A percentile compares a stretch with the other conserved stretches of the same genome.
phyloP scores from a whole-genome alignment of 2,888 invertebrate genomes.

The Nasonovia ribisnigri region DNA sequence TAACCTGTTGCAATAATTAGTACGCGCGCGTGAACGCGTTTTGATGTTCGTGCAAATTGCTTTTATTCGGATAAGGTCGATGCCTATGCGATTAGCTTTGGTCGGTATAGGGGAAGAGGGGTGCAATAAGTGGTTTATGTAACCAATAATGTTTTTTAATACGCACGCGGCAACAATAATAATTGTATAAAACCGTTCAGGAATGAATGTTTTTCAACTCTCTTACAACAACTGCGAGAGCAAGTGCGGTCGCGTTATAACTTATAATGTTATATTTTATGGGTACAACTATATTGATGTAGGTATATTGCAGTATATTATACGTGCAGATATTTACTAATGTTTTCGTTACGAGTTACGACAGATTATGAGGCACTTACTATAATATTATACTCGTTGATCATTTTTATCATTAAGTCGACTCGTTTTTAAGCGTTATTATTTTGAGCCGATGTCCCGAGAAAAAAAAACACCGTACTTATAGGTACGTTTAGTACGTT shows the following conservation, averaged over 20 bases:
- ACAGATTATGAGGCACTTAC: background rate
- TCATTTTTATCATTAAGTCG: background rate
- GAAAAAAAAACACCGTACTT: background rate
- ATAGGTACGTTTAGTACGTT: too few relatives aligned
- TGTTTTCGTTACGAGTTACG: background rate
- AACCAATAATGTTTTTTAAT: background rate
- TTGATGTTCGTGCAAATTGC: background rate
- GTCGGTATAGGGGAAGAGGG: background rate
- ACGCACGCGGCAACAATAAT: background rate
- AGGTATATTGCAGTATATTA: background rate
- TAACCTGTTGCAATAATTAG: constrained; percentile 3
- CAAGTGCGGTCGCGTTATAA: background rate
- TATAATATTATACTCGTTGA: background rate
- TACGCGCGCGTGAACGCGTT: background rate
- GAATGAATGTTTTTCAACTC: background rate
- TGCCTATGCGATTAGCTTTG: background rate
- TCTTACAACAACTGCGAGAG: background rate
- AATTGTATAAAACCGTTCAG: background rate
- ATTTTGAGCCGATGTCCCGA: background rate
- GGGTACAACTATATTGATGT: background rate
- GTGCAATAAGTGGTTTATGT: background rate
- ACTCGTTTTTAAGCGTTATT: background rate
- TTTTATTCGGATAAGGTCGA: background rate
- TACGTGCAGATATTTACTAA: background rate
- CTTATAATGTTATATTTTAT: background rate